Evolutionary conservation across 2,113 vertebrate species (phyloP).

Genomic region (Gymnorhina tibicen): DNA sequence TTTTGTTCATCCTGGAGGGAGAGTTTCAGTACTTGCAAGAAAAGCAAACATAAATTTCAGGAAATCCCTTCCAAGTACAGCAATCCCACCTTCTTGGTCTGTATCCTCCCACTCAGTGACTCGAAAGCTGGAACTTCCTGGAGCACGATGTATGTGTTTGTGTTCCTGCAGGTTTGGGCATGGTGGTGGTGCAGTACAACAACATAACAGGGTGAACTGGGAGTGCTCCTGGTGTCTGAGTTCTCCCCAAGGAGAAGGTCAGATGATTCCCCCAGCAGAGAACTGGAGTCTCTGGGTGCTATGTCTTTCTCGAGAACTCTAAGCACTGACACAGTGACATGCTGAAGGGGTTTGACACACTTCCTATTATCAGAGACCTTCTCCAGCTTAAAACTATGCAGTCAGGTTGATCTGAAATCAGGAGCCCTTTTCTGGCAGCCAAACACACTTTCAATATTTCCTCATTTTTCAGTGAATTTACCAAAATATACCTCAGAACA

Average conservation of each 20-base stretch:
- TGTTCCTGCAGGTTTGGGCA: not conserved
- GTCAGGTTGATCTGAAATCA: not conserved
- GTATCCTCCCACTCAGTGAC: not conserved
- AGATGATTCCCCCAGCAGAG: not conserved
- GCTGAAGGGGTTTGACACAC: not conserved
- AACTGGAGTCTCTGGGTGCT: accelerated
- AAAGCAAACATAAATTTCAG: not conserved
- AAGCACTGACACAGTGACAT: not conserved
- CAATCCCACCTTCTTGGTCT: not conserved
- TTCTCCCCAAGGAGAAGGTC: not conserved
- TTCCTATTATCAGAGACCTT: not conserved
- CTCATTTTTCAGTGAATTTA: not conserved
- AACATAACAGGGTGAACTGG: accelerated
- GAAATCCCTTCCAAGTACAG: not conserved
- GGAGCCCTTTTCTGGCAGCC: not conserved
- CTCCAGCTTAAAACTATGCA: not conserved
- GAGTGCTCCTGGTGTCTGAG: not conserved
- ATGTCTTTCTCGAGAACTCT: accelerated
- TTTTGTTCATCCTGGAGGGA: not conserved
- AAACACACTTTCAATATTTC: not conserved
- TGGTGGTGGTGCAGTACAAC: accelerated
- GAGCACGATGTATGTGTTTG: accelerated
- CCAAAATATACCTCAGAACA: not conserved
- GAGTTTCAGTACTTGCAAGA: not conserved
- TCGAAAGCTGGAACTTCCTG: not conserved